Conservation (phyloP, 1,140 invertebrate genomes). For the Octopus bimaculoides region DNA sequence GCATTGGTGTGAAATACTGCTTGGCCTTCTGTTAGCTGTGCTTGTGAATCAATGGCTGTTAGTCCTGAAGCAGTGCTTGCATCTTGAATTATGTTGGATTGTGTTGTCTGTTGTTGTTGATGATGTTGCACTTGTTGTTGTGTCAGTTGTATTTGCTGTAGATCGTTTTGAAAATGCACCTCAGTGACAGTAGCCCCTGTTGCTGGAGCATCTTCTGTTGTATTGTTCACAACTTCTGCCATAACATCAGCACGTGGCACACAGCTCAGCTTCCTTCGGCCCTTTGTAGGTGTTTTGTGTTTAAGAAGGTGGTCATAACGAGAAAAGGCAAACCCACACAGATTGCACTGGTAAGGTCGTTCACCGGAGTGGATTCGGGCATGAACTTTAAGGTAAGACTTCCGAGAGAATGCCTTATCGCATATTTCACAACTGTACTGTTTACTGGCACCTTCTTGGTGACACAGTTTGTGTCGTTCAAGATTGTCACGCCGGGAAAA, state of each 20-base stretch:
- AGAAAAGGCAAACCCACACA: conserved; percentile 64
- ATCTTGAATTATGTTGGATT: no score
- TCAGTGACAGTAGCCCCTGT: no score
- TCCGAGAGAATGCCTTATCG: conserved; percentile 16
- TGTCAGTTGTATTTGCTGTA: no score
- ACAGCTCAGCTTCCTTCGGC: not conserved
- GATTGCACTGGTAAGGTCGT: conserved; percentile 27
- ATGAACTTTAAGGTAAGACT: conserved; percentile 82
- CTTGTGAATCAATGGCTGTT: no score
- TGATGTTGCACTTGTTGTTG: no score
- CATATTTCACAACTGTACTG: conserved; percentile 72
- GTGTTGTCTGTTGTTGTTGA: no score
- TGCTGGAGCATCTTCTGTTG: no score
- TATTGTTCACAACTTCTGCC: no score
- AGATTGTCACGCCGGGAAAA: conserved; percentile 3
- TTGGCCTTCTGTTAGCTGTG: no score
- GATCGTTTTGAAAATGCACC: no score
- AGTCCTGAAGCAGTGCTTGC: no score
- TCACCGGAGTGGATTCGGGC: conserved; percentile 56
- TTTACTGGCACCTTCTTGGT: not conserved
- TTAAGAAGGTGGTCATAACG: conserved; percentile 8
- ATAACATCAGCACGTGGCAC: not conserved
- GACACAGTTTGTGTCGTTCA: not conserved
- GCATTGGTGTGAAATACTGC: no score
- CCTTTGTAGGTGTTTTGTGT: conserved; percentile 7